phyloP scores from a whole-genome alignment of 2,888 invertebrate species.

The Cyaniris semiargus region DNA sequence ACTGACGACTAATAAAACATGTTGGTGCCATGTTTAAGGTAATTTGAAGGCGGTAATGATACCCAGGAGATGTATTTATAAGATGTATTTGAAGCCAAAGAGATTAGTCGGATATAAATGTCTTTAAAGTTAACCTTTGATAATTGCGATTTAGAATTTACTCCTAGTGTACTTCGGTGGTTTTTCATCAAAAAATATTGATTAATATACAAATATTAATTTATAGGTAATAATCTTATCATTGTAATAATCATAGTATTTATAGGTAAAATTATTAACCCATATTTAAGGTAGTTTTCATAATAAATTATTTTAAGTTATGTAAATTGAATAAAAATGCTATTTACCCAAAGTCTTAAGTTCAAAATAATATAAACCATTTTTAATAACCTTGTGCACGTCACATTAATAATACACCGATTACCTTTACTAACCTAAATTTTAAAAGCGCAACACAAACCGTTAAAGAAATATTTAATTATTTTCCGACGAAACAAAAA shows the following conservation, averaged over 20 bases:
- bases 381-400: too few species aligned
- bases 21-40: background rate
- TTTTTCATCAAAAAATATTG: too few species aligned
- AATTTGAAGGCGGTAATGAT: background rate
- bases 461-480: background rate
- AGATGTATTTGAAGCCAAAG: background rate
- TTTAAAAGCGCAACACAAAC: background rate
- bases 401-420: background rate
- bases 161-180: too few species aligned
- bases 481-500: conserved; percentile 26
- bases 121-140: background rate
- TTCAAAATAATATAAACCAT: too few species aligned
- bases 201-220: too few species aligned
- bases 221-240: too few species aligned
- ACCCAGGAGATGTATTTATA: background rate
- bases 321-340: too few species aligned
- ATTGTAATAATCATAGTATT: too few species aligned
- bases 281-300: too few species aligned
- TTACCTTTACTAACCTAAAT: background rate
- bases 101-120: background rate
- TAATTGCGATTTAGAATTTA: background rate
- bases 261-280: too few species aligned
- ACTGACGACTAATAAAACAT: conserved; percentile 23
- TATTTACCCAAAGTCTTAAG: too few species aligned
- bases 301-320: too few species aligned